Base-by-base conservation (phyloP, 2,113 vertebrate species). In the Ondatra zibethicus region DNA sequence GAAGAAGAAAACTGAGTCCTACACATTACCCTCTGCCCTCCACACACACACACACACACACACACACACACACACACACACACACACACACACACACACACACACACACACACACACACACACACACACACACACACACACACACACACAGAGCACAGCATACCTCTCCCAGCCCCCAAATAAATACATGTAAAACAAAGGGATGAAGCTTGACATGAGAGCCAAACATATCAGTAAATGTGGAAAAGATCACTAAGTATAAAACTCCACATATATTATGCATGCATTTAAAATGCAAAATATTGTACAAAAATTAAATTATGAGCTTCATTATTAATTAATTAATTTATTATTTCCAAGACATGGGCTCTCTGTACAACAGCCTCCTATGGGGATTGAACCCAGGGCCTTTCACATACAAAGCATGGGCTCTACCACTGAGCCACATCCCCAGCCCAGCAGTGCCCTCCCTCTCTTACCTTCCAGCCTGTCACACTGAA, bases 401-500 rank as follows among this genome's bases (percentile, higher is more conserved):
- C 8, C 42, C 58, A 33, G 55, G 58, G 58, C 45, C 55, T 75
- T 36, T 55, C 65, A 33, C 17, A 12, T 9, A 36, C 68, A 33
- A 39, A 33, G 27, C 27, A 6, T 2, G 1, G 31, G 33, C 52
- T 70, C 36, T 13, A 1, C 19, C 7, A 16, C 25, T 4, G n/a
- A 58, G 45, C 17, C 47, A 9, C 47, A 14, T 3, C 8, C 17
- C 9, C 36, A 21, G 50, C 17, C 13, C 11, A 3, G 65, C 65
- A 0, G 3, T 12, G 88, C 91, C 13, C 58, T n/a, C 89, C 76
- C 17, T 92, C 80, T 96, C 98, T 98, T 96, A 99, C 99, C 99
- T 99, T 99, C 99, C 99, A 99, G 78, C 99, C 99, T 39, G 99
- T 99, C 73, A 99, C 99, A 93, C 99, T 99, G 76, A 99, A 99